phyloP scores from a whole-genome alignment of 2,113 vertebrate genomes.

The Boulengeromyrus knoepffleri region DNA sequence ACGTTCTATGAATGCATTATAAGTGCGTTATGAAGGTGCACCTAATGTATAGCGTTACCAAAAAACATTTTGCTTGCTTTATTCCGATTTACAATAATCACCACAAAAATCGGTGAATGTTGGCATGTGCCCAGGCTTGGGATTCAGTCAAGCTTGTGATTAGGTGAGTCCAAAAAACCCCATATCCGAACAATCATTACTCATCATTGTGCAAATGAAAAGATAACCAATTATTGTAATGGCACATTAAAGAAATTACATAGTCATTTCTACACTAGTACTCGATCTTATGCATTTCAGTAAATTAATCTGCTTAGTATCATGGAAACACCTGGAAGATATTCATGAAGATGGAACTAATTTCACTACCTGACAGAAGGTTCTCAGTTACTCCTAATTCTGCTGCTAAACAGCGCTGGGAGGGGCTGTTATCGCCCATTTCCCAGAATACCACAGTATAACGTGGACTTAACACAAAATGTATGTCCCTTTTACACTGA shows the following conservation, averaged over 20 bases:
- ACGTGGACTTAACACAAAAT: background rate
- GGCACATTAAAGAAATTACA: conserved; percentile 2
- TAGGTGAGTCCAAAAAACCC: background rate
- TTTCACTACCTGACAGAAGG: background rate
- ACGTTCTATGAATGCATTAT: background rate
- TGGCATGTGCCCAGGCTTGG: background rate
- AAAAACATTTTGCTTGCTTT: background rate
- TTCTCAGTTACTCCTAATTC: background rate
- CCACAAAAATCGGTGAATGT: background rate
- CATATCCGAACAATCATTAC: background rate
- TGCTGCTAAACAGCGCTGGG: background rate
- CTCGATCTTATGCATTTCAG: background rate
- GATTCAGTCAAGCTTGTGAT: background rate
- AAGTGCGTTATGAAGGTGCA: background rate
- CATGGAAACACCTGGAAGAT: conserved; percentile 7
- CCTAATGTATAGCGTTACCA: background rate
- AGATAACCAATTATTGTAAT: background rate
- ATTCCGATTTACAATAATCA: background rate
- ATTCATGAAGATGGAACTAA: background rate
- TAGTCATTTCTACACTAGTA: background rate
- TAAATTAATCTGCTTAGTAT: background rate
- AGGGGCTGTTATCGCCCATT: background rate
- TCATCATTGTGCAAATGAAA: background rate
- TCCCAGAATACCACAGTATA: background rate
- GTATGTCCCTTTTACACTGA: background rate